Base-by-base conservation (phyloP, 2,113 vertebrate genomes). In the Oophaga pumilio region DNA sequence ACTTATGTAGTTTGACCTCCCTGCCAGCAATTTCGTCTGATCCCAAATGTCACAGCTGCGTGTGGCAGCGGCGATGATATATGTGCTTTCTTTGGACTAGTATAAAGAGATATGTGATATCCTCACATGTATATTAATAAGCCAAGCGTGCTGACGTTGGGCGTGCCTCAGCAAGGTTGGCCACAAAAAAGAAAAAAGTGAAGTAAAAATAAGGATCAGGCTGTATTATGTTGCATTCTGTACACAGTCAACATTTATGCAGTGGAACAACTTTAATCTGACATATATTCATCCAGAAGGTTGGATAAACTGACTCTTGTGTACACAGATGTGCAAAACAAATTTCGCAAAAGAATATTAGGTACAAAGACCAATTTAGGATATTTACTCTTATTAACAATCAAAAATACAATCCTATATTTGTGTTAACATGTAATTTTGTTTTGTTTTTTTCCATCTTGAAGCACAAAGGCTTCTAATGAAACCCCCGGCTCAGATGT, bases 101-200 rank as follows among this genome's bases (percentile, higher is more conserved):
- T 83, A 68, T 83, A 69, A 80, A 80, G 64, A 83, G 81, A 83
- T 83, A 83, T 83, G 81, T 53, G 81, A 83, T 83, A 83, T 66
- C 59, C 62, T 69, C 60, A 83, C 62, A 83, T 83, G 81, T 83
- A 83, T 83, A 83, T 83, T 83, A 83, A 83, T 83, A 83, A 83
- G 64, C 81, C 81, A 83, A 83, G 81, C 59, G 62, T 83, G 81
- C 43, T 68, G 49, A 49, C 50, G 22, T 53, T 83, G 62, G 81
- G 81, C 43, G 81, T 68, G 81, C 64, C 81, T 53, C 81, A 17
- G 62, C 62, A 69, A 69, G 81, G 43, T 69, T 83, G 64, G 81
- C 81, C 43, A 69, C 64, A 83, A 69, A 66, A 43, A 68, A n/a
- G 81, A 53, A 83, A 83, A 83, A 83, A 68, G 6, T 64, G 22